Percentiles rank a stretch among this genome's conserved stretches.
phyloP scores from a whole-genome alignment of 2,888 invertebrate genomes.

The Ferrisia virgata region DNA sequence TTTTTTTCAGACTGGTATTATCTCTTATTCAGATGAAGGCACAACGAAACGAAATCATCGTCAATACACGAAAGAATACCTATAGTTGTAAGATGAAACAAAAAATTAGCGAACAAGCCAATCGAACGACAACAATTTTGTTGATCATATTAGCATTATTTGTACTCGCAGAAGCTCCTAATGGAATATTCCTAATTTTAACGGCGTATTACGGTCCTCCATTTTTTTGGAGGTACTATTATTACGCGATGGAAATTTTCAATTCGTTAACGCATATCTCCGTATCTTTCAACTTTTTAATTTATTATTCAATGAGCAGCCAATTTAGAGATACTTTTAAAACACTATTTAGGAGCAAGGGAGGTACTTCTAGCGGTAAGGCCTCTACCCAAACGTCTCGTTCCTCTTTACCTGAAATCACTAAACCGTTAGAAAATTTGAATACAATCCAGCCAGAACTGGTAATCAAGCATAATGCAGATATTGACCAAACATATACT shows the following conservation, averaged over 20 bases:
- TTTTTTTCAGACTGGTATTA: too few species aligned
- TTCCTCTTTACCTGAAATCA: not conserved
- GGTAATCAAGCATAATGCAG: too few species aligned
- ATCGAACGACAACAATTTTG: conserved; percentile 69
- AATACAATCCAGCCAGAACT: too few species aligned
- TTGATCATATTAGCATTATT: conserved; percentile 83
- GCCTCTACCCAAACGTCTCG: not conserved
- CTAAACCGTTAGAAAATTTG: too few species aligned
- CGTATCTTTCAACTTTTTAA: not conserved
- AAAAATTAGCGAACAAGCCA: not conserved
- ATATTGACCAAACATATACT: too few species aligned
- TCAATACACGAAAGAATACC: too few species aligned
- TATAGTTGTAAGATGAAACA: too few species aligned
- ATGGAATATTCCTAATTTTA: conserved; percentile 71
- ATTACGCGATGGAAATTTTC: conserved; percentile 52
- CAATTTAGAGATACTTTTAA: not conserved
- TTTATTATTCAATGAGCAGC: not conserved
- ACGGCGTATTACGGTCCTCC: not conserved
- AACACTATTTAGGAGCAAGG: not conserved
- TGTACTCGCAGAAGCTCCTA: conserved; percentile 85
- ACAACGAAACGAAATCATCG: too few species aligned
- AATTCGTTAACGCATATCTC: not conserved
- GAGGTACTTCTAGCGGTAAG: not conserved
- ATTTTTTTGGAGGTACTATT: not conserved
- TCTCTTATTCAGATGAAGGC: too few species aligned